phyloP scores from a whole-genome alignment of 2,888 invertebrate species.

The Drosophila nr. medialis region DNA sequence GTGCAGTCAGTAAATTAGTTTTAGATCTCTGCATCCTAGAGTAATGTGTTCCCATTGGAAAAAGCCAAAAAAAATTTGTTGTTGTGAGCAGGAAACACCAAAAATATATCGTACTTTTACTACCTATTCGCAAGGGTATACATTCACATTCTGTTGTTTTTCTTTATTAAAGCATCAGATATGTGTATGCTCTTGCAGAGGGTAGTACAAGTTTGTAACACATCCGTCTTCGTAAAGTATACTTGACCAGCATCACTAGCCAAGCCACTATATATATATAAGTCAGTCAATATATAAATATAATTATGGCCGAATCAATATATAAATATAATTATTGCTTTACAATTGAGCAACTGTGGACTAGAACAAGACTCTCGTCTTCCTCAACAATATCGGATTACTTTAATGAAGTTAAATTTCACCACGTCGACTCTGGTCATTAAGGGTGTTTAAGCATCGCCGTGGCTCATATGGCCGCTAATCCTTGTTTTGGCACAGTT shows the following conservation, averaged over 20 bases:
- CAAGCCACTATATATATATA: too few relatives aligned
- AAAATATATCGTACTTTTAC: not conserved
- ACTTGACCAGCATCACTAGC: not conserved
- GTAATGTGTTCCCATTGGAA: not conserved
- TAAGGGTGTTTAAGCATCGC: not conserved
- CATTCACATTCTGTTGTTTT: not conserved
- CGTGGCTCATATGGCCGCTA: not conserved
- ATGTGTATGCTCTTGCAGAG: not conserved
- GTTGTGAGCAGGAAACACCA: not conserved
- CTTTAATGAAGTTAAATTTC: not conserved
- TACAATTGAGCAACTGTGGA: not conserved
- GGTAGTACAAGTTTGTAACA: not conserved
- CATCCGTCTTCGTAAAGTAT: not conserved
- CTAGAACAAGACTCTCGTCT: not conserved
- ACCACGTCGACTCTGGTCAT: not conserved
- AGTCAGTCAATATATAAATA: not conserved
- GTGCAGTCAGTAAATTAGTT: not conserved
- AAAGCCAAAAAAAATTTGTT: not conserved
- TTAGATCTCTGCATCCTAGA: not conserved
- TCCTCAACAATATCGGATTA: not conserved
- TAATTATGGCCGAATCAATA: not conserved
- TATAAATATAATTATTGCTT: not conserved
- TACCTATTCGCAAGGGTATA: conserved; percentile 1
- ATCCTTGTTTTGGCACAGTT: not conserved
- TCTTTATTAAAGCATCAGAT: not conserved